Evolutionary conservation across 2,888 invertebrate genomes (phyloP).

Genomic region (Eurytoma adleriae): DNA sequence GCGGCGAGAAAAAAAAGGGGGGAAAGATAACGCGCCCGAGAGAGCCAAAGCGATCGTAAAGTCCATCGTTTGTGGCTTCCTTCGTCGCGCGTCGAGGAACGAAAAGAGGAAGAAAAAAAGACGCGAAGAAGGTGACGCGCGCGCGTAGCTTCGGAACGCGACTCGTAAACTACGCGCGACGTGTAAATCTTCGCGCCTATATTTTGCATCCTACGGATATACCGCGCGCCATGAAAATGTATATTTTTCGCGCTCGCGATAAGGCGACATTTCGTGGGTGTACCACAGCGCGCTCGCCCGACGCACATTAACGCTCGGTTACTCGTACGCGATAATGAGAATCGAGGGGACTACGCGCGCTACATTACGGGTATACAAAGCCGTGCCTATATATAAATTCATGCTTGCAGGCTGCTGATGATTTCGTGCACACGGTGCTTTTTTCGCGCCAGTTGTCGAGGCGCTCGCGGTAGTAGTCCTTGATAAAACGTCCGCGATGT

Average conservation of each 20-base stretch:
- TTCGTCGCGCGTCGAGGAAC: background rate
- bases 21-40: background rate
- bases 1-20: background rate
- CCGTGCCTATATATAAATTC: conserved; percentile 24
- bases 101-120: background rate
- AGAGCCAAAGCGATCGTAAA: conserved; percentile 16
- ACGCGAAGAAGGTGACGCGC: background rate
- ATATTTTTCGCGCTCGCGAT: background rate
- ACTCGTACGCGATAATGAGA: background rate
- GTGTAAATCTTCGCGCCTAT: background rate
- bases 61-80: conserved; percentile 9
- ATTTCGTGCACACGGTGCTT: background rate
- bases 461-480: background rate
- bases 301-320: background rate
- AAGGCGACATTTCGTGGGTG: conserved; percentile 2
- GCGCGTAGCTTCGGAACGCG: background rate
- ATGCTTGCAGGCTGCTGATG: background rate
- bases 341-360: background rate
- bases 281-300: background rate
- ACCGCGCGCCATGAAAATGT: background rate
- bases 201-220: background rate
- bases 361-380: conserved; percentile 30
- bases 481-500: background rate
- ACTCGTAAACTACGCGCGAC: background rate
- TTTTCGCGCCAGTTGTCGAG: background rate